phyloP scores from a whole-genome alignment of 2,797 vertebrate species.

The Streptopelia turtur region DNA sequence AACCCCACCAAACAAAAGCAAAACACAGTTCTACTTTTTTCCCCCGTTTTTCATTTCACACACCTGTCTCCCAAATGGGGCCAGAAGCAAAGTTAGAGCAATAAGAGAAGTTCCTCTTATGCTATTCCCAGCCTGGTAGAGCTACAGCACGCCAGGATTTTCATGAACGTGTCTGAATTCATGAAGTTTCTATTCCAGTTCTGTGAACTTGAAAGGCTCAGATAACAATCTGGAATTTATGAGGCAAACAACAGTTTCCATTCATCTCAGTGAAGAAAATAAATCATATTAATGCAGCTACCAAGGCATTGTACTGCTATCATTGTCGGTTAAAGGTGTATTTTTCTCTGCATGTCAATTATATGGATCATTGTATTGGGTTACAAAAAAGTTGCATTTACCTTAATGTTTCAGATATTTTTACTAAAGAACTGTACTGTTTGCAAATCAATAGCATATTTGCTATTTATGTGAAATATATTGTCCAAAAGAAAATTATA shows the following conservation, averaged over 20 bases:
- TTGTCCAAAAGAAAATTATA: background rate
- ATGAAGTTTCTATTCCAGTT: background rate
- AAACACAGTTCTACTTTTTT: background rate
- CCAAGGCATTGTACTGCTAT: background rate
- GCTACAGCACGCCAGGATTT: background rate
- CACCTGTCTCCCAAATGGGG: background rate
- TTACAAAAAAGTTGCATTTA: background rate
- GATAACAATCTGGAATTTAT: conserved; percentile 5
- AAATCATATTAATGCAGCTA: background rate
- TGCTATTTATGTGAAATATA: background rate
- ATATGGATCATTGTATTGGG: background rate
- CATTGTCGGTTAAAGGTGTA: background rate
- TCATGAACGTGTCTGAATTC: background rate
- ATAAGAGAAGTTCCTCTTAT: background rate
- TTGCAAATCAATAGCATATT: background rate
- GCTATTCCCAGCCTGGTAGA: conserved; percentile 6
- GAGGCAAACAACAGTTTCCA: background rate
- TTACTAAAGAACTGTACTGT: background rate
- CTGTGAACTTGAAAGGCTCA: background rate
- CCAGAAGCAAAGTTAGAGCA: background rate
- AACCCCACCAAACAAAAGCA: background rate
- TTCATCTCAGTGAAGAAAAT: background rate
- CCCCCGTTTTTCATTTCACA: background rate
- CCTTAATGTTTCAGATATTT: background rate
- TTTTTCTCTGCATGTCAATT: background rate